Conservation (phyloP, 2,888 invertebrate species). For the Protophormia terraenovae region DNA sequence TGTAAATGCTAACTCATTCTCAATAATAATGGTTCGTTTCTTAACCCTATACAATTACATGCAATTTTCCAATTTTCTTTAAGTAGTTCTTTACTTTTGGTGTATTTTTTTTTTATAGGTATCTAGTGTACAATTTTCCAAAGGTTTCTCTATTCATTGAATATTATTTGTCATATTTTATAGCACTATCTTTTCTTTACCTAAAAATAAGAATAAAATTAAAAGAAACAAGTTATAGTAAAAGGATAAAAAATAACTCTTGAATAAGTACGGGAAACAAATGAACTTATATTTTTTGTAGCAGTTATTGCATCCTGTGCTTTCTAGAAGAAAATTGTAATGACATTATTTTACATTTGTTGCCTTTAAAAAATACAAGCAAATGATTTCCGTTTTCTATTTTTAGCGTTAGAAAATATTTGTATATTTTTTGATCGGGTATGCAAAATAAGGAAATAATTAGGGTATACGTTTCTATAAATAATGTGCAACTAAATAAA, state of each 20-base stretch:
- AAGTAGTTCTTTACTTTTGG: conserved; percentile 26
- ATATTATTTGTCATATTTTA: not conserved
- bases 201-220: not conserved
- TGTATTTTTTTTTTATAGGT: not conserved
- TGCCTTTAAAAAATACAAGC: not conserved
- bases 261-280: not conserved
- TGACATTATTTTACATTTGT: not conserved
- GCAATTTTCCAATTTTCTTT: conserved; percentile 47
- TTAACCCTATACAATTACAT: conserved; percentile 39
- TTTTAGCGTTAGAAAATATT: not conserved
- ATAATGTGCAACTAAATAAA: no score
- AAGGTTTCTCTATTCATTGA: conserved; percentile 10
- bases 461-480: no score
- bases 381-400: not conserved
- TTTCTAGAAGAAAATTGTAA: not conserved
- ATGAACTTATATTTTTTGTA: not conserved
- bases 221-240: not conserved
- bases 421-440: no score
- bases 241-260: not conserved
- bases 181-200: not conserved
- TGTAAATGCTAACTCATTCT: not conserved
- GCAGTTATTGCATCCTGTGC: not conserved
- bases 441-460: not conserved
- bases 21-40: conserved; percentile 9
- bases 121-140: not conserved